phyloP scores from a whole-genome alignment of 2,797 vertebrate species.

The Paramormyrops hopkinsi region DNA sequence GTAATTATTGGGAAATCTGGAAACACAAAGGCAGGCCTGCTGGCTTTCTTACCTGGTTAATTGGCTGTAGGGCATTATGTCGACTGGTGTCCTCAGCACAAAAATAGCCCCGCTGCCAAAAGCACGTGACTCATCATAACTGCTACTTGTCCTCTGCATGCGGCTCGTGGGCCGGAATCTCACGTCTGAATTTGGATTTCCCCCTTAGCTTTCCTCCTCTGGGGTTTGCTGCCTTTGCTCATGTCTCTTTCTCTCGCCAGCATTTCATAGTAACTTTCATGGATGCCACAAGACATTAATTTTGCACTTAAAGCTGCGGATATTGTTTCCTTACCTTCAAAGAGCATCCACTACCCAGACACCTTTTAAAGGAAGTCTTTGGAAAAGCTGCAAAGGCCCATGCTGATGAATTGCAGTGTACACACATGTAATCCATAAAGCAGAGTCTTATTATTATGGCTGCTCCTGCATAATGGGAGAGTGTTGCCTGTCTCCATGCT shows the following conservation, averaged over 20 bases:
- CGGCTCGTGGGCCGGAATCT: background rate
- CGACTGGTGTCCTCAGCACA: background rate
- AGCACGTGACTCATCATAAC: background rate
- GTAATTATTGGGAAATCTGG: background rate
- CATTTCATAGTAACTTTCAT: background rate
- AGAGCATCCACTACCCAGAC: background rate
- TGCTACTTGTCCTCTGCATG: background rate
- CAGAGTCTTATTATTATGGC: background rate
- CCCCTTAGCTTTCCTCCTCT: background rate
- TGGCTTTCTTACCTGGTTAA: background rate
- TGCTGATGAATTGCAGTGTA: slow-evolving; percentile 1
- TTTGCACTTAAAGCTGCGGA: background rate
- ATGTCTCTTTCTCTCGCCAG: background rate
- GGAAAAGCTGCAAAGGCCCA: background rate
- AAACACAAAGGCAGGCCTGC: background rate
- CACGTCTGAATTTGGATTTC: background rate
- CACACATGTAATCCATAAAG: background rate
- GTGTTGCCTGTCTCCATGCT: background rate
- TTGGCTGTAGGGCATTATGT: background rate
- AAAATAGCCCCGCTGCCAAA: background rate
- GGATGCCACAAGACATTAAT: background rate
- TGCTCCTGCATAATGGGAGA: background rate
- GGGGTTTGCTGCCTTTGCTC: background rate
- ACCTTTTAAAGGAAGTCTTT: background rate
- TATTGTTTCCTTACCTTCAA: background rate